Conservation (phyloP, 2,888 invertebrate species). For the Catocala fraxini region DNA sequence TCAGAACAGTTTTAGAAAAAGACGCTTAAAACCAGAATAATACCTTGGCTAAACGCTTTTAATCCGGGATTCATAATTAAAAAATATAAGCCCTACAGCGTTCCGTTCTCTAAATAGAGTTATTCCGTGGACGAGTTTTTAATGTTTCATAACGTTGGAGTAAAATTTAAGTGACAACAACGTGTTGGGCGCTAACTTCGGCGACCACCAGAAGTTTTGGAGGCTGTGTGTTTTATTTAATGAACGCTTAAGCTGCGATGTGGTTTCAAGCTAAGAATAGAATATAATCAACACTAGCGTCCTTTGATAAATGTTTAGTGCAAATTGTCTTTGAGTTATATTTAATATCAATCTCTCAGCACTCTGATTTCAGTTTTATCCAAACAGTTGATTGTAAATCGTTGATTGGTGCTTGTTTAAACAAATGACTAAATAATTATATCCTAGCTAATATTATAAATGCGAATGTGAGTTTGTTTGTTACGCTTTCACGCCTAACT, state of each 20-base stretch:
- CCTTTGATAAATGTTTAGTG: too few relatives aligned
- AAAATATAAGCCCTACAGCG: constrained; percentile 26
- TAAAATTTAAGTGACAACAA: constrained; percentile 41
- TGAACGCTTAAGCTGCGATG: background rate
- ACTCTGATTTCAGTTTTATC: too few relatives aligned
- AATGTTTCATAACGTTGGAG: constrained; percentile 36
- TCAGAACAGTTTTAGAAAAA: constrained; percentile 10
- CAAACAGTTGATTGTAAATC: too few relatives aligned
- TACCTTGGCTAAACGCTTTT: constrained; percentile 7
- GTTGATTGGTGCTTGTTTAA: too few relatives aligned
- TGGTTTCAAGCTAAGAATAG: constrained; percentile 4
- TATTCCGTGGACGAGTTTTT: constrained; percentile 34
- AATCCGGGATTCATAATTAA: constrained; percentile 34
- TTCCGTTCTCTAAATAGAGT: constrained; percentile 33
- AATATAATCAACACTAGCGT: background rate
- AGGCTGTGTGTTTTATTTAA: constrained; percentile 28
- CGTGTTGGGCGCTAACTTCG: constrained; percentile 21
- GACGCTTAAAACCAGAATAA: constrained; percentile 14
- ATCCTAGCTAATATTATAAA: too few relatives aligned
- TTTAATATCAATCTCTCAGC: too few relatives aligned
- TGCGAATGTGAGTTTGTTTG: too few relatives aligned
- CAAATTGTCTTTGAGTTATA: too few relatives aligned
- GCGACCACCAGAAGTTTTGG: constrained; percentile 23
- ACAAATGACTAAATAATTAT: too few relatives aligned
- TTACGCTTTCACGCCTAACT: too few relatives aligned